Evolutionary conservation across 2,797 vertebrate species (phyloP), one percentile per base, ranked within the genome.

Genomic region (Darevskia nairensis): DNA sequence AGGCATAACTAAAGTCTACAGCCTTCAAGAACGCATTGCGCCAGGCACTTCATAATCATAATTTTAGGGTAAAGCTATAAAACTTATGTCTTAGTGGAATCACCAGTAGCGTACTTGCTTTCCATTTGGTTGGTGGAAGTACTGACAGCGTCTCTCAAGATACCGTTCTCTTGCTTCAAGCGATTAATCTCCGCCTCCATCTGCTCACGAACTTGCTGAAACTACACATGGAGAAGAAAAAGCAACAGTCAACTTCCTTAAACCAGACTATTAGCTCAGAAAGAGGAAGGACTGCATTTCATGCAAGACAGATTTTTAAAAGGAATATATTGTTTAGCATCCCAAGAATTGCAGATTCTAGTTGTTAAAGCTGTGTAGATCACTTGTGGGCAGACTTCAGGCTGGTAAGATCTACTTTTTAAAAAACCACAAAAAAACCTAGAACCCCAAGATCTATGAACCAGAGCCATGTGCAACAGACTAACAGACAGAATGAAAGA

Each of bases 141-240:
- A 96, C 99, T 99, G 96, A 99, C 99, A 80, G 99, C 99, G 89
- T 99, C 99, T 96, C 99, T 98, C 93, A 99, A 96, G 93, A 99
- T 99, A 86, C 97, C 96, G 4, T 99, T 99, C 96, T 99, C 99
- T 96, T 99, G 98, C 96, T 99, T 98, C 95, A 99, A 97, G 79
- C 98, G 98, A 89, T 95, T 97, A 93, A 99, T 98, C 97, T 99
- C 98, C 92, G 97, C 97, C 86, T 99, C 99, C 97, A 99, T 96
- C 97, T 99, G 98, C 93, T 99, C 99, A 92, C 98, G 98, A 94
- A 98, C 92, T 89, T 99, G 98, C 95, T 99, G 98, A 93, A 98
- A 99, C 99, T 99, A 81, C 88, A 66, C n/a, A 11, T 84, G 71
- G 25, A 9, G 8, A 19, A 9, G 5, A 80, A 10, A 80, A 74